phyloP scores from a whole-genome alignment of 2,797 vertebrate species.

The Tamandua tetradactyla region DNA sequence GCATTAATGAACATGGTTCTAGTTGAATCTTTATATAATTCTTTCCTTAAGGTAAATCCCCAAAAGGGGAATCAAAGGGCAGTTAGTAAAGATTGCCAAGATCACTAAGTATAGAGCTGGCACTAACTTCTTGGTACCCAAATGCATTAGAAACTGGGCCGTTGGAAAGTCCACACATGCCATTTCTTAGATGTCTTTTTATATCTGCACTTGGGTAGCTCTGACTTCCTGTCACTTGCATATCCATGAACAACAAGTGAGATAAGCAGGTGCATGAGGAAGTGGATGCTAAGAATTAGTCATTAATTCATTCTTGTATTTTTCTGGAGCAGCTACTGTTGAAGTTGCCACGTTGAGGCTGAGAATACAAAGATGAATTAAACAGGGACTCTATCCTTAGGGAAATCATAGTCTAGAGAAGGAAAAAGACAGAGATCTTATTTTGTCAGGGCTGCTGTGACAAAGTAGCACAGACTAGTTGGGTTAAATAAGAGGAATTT shows the following conservation, averaged over 20 bases:
- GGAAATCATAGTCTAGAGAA: not conserved
- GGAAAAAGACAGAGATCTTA: not conserved
- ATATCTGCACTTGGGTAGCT: not conserved
- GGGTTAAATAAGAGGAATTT: no score
- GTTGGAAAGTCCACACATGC: not conserved
- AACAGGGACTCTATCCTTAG: not conserved
- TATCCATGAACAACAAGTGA: not conserved
- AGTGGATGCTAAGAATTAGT: not conserved
- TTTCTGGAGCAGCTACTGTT: not conserved
- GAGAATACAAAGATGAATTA: conserved; percentile 16
- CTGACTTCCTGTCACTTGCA: not conserved
- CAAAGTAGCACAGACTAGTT: no score
- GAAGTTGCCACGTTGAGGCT: not conserved
- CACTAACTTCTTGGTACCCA: not conserved
- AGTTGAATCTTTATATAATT: not conserved
- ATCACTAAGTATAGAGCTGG: not conserved
- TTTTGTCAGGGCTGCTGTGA: no score
- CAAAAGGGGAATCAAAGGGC: not conserved
- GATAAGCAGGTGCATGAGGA: not conserved
- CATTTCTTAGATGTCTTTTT: not conserved
- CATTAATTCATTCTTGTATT: not conserved
- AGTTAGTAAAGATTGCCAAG: not conserved
- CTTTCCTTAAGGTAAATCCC: conserved; percentile 30
- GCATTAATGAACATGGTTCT: not conserved
- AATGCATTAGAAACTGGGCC: not conserved